Evolutionary conservation across 2,113 vertebrate species (phyloP), one percentile per base, ranked within the genome.

Genomic region (Spermophilus dauricus): DNA sequence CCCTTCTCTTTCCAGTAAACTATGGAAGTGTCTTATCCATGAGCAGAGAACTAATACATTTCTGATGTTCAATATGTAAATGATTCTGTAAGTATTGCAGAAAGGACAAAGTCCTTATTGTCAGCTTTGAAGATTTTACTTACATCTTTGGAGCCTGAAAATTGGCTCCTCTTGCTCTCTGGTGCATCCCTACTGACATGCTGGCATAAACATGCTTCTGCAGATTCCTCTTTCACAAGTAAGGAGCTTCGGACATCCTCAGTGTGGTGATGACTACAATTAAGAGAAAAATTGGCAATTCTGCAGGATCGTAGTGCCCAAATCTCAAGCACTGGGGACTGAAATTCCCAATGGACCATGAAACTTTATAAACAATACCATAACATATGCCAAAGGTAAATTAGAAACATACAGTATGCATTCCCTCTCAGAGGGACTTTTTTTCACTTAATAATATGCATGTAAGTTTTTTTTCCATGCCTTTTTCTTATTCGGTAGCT

Each of bases 241-340:
- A 11, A 0, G 58, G 32, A 61, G 3, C 6, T 8, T 32, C 56
- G 69, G 20, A n/a, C 2, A 0, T 61, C 37, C 26, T 0, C 20
- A 58, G 10, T 17, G 42, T 13, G 12, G 7, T 37, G 4, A 58
- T 45, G 13, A 12, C 42, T 67, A 91, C 73, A 69, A n/a, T 24
- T 14, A 86, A 65, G 39, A 30, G n/a, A 42, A 63, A 87, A 78
- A 32, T 73, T 8, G 73, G 20, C 17, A 12, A 14, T 56, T 11
- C 24, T 63, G 18, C 17, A 26, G 32, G 48, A 65, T 37, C 30
- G 67, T 32, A 45, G n/a, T 45, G 76, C 4, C 37, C 37, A 20
- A 4, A 39, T 37, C 53, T 94, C 63, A 34, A 61, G 72, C 18
- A 65, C 39, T 8, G 32, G 61, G 8, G 32, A 26, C 14, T 30